Base-by-base conservation (phyloP, 2,797 vertebrate species). In the Helarctos malayanus region DNA sequence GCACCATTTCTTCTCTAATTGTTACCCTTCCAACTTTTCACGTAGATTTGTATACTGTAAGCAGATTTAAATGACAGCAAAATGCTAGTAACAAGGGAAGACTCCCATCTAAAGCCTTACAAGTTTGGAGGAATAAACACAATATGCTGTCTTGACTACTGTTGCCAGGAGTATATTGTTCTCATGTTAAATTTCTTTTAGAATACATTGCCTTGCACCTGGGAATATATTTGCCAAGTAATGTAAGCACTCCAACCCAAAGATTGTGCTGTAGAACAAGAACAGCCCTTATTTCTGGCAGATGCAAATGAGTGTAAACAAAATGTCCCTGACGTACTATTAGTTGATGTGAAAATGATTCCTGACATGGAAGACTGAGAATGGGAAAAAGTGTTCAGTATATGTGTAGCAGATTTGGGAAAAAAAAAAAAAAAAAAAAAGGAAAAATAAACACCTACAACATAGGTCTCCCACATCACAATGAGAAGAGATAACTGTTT, bases 151-250 rank as follows among this genome's bases (percentile, higher is more conserved):
- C 69, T 94, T 95, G 69, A 87, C 95, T 94, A 85, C 94, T 35
- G 27, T 94, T 96, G 79, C 84, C 71, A 94, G 91, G 91, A 21
- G 5, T 97, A 19, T 59, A 76, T 88, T 97, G 73, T 92, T 96
- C 68, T 97, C 49, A 18, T 38, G 68, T 94, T 95, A 95, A 87
- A 69, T 90, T 96, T 97, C 91, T 89, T 91, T 95, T 47, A 90
- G 73, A 94, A 97, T 85, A 14, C 16, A 41, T 89, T 87, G 35
- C 25, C 56, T 94, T 68, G 32, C 79, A 94, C 78, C 82, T 97
- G 82, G 94, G 87, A 92, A 95, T 94, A 90, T 18, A 89, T 80
- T 91, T 95, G 61, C 32, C 68, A 94, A 91, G 47, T 97, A 94
- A 91, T 71, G 1, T 93, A 88, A 92, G 41, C 19, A 61, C 47